Evolutionary conservation across 2,888 invertebrate species (phyloP).

Genomic region (Drosophila bunnanda): DNA sequence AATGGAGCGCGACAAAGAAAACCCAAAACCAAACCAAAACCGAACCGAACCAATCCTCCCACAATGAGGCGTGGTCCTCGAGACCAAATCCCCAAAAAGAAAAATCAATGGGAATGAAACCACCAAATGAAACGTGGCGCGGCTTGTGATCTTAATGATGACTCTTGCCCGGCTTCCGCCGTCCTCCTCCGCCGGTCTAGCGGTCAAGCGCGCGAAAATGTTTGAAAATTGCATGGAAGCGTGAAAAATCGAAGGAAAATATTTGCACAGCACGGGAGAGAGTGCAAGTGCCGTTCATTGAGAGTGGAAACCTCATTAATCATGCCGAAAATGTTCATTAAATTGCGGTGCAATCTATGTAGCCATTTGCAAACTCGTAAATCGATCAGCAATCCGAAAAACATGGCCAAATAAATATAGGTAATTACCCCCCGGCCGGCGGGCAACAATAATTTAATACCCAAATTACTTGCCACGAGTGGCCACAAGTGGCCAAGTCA

Average conservation of each 20-base stretch:
- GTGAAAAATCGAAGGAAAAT: conserved; percentile 75
- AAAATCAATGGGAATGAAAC: conserved; percentile 10
- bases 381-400: conserved; percentile 43
- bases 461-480: conserved; percentile 58
- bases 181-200: conserved; percentile 12
- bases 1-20: conserved; percentile 74
- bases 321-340: conserved; percentile 59
- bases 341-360: conserved; percentile 51
- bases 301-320: conserved; percentile 63
- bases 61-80: conserved; percentile 45
- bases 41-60: conserved; percentile 35
- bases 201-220: conserved; percentile 56
- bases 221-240: conserved; percentile 72
- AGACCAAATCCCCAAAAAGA: background rate
- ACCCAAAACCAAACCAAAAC: conserved; percentile 50
- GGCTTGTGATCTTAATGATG: conserved; percentile 72
- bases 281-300: conserved; percentile 62
- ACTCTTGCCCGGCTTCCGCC: conserved; percentile 37
- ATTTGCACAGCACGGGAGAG: conserved; percentile 44
- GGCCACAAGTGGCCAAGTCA: conserved; percentile 43
- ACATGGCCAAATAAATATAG: conserved; percentile 54
- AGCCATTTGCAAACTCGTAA: conserved; percentile 65
- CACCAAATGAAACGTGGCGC: conserved; percentile 72
- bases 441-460: conserved; percentile 37
- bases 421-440: conserved; percentile 55